Evolutionary conservation across 1,140 invertebrate genomes (phyloP).

Genomic region (Drosophila sproati): DNA sequence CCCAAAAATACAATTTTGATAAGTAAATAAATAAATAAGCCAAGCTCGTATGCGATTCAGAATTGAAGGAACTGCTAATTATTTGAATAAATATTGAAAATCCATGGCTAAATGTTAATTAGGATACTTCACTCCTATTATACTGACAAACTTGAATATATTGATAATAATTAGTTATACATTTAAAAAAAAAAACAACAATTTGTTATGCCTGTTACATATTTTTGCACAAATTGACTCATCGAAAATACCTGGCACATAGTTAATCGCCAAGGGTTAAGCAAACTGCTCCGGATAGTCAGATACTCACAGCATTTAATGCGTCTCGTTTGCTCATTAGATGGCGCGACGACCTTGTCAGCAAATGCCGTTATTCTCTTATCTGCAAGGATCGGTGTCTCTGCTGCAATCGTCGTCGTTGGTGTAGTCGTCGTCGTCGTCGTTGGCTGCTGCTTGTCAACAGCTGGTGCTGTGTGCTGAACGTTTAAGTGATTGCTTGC

Average conservation of each 20-base stretch:
- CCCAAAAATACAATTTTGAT: too few species aligned
- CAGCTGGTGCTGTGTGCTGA: slow-evolving; percentile 60
- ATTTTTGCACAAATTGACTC: background rate
- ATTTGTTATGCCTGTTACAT: too few species aligned
- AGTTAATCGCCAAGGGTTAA: slow-evolving; percentile 14
- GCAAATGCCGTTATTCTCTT: slow-evolving; percentile 53
- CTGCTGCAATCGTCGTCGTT: slow-evolving; percentile 9
- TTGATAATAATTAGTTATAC: too few species aligned
- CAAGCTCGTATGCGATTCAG: too few species aligned
- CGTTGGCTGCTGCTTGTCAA: slow-evolving; percentile 62
- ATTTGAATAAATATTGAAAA: too few species aligned
- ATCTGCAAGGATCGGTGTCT: slow-evolving; percentile 65
- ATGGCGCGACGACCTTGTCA: slow-evolving; percentile 54
- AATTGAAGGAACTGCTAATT: too few species aligned
- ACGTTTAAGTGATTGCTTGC: slow-evolving; percentile 79
- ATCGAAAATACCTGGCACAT: slow-evolving; percentile 24
- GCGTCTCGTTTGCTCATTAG: slow-evolving; percentile 54
- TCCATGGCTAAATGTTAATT: too few species aligned
- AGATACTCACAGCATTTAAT: slow-evolving; percentile 62
- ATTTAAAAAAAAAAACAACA: too few species aligned
- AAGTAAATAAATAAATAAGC: too few species aligned
- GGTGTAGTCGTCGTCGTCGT: slow-evolving; percentile 12
- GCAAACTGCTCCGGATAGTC: too few species aligned
- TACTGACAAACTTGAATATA: too few species aligned
- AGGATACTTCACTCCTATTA: too few species aligned